Evolutionary conservation across 2,888 invertebrate genomes (phyloP), one percentile per base, ranked within the genome.

Genomic region (Eupithecia pulchellata): DNA sequence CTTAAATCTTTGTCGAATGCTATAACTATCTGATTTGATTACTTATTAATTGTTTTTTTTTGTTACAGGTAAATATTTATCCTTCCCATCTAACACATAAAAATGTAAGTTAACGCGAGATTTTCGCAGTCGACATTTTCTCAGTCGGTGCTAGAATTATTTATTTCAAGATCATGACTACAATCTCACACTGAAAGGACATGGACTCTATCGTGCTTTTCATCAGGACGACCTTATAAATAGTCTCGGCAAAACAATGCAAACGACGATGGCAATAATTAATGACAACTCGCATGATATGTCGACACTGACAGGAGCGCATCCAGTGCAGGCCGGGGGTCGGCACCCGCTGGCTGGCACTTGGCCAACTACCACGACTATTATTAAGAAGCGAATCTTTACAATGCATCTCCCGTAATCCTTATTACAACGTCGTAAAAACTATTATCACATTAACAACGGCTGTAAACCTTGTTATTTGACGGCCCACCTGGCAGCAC

Each of bases 281-380:
- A 74, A 74, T 74, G 74, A 74, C 66, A 71, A 65, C 66, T 74
- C 72, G 77, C 73, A 76, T 79, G 78, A 79, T 78, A 75, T 76
- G 77, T 77, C 66, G 68, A 65, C 52, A 52, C 72, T 72, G 72
- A 69, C 72, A 72, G 64, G 65, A 76, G 77, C 77, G 80, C 78
- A 77, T 73, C 78, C 77, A 78, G 75, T 77, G 79, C 78, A 72
- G 55, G 52, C 52, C 65, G 76, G 84, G 82, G 86, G 86, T 86
- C 86, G 85, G 78, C 82, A 86, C 79, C 86, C 86, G 85, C 79
- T 68, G 69, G 71, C 79, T 86, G 86, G 86, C 86, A 79, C 61
- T 32, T 36, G 30, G 80, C 86, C 86, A 86, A 79, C 58, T 4
- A 73, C 79, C 74, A 73, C 69, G 74, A 84, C 83, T 83, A 86